A percentile compares a stretch with the other conserved stretches of the same genome.
These are phyloP conservation scores for Hydrozoanthus gracilis DNA, from an alignment of 92 coral and sea anemone genomes.

Conservation along the genomic window DNA sequence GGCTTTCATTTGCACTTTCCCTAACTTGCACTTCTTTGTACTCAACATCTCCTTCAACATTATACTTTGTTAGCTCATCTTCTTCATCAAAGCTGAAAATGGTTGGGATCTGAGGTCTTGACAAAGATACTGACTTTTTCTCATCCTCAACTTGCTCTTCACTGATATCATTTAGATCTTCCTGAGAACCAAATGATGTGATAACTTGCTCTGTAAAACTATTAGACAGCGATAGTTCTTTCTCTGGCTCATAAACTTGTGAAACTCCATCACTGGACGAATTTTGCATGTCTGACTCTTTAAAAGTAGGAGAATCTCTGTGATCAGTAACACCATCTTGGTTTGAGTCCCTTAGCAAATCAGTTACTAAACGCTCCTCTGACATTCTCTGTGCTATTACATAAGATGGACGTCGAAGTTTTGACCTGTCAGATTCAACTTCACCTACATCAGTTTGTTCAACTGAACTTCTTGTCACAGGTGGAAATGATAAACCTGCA, in stretches of 20 bases:
- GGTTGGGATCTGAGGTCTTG: slow-evolving; percentile 95
- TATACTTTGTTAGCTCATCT: slow-evolving; percentile 10
- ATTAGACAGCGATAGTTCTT: background rate
- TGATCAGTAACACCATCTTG: background rate
- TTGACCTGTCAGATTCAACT: slow-evolving; percentile 37
- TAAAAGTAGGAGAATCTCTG: background rate
- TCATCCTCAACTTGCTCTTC: slow-evolving; percentile 20
- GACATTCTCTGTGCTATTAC: slow-evolving; percentile 88
- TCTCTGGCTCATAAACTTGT: background rate
- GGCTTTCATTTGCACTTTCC: slow-evolving; percentile 35
- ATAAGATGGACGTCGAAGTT: slow-evolving; percentile 91
- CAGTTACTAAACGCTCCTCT: slow-evolving; percentile 38
- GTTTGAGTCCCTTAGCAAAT: slow-evolving; percentile 12
- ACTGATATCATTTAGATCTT: slow-evolving; percentile 10
- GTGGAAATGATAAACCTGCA: slow-evolving; percentile 44
- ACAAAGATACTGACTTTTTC: slow-evolving; percentile 71
- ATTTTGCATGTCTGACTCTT: slow-evolving; percentile 3
- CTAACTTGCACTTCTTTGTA: slow-evolving; percentile 32
- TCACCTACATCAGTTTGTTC: slow-evolving; percentile 37
- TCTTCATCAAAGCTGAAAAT: slow-evolving; percentile 71
- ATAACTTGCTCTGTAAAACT: background rate
- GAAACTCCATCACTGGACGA: background rate
- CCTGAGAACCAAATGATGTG: slow-evolving; percentile 22
- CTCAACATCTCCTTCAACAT: slow-evolving; percentile 5
- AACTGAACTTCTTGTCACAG: slow-evolving; percentile 46